Evolutionary conservation across 2,888 invertebrate genomes (phyloP).

Genomic region (Nemotelus pantherinus): DNA sequence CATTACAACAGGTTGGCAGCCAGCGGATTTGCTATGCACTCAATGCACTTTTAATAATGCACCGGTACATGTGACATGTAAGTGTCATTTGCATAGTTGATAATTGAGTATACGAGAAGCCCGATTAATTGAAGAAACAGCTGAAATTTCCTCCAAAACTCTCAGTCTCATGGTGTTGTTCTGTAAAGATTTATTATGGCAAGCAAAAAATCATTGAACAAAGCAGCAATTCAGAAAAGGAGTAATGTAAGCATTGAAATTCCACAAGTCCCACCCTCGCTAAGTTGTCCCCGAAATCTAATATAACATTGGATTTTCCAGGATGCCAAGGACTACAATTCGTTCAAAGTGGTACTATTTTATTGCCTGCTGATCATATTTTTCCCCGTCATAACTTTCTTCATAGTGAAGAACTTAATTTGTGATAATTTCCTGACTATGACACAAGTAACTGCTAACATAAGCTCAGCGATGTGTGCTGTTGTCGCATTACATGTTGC

Average conservation of each 20-base stretch:
- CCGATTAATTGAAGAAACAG: no score
- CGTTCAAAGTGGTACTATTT: conserved; percentile 79
- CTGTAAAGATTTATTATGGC: conserved; percentile 36
- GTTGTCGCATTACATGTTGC: conserved; percentile 80
- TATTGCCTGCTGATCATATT: conserved; percentile 81
- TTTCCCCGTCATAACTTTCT: conserved; percentile 80
- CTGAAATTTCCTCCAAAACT: background rate
- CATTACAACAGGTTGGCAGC: no score
- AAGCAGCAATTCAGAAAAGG: conserved; percentile 31
- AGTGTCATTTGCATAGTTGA: background rate
- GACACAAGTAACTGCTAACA: conserved; percentile 73
- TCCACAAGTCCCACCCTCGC: background rate
- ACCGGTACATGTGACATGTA: conserved; percentile 31
- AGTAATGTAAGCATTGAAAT: conserved; percentile 42
- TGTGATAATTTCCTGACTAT: conserved; percentile 74
- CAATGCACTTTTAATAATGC: background rate
- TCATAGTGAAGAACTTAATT: conserved; percentile 73
- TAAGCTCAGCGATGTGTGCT: conserved; percentile 81
- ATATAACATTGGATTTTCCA: conserved; percentile 47
- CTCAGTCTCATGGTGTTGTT: background rate
- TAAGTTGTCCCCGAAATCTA: background rate
- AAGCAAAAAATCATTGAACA: conserved; percentile 46
- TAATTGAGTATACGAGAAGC: no score
- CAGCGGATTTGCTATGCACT: no score
- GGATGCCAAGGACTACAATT: conserved; percentile 71